These are phyloP conservation scores for Choristoneura rosaceana DNA, from an alignment of 2,888 invertebrate genomes.

Conservation along the genomic window DNA sequence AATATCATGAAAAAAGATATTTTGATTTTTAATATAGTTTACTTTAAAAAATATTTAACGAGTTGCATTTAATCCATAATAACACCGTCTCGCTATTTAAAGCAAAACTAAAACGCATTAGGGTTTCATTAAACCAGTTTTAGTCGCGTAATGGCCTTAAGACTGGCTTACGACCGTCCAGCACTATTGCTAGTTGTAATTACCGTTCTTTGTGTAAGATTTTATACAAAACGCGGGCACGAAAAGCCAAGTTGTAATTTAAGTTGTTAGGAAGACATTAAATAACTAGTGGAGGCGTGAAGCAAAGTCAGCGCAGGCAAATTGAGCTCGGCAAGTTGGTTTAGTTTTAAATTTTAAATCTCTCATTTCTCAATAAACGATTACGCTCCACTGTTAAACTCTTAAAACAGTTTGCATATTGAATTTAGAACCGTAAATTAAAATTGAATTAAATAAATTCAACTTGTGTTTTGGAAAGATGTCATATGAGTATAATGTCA, in stretches of 20 bases:
- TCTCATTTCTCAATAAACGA: conserved; percentile 1
- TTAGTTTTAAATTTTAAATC: conserved; percentile 17
- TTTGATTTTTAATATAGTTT: too few relatives aligned
- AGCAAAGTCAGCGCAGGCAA: conserved; percentile 16
- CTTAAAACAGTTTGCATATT: neutral
- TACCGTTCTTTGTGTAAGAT: conserved; percentile 39
- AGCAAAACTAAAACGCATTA: conserved; percentile 12
- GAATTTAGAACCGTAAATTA: too few relatives aligned
- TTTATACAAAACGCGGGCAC: conserved; percentile 45
- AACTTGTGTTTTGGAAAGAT: too few relatives aligned
- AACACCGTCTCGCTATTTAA: neutral
- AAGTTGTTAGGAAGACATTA: conserved; percentile 41
- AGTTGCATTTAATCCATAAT: too few relatives aligned
- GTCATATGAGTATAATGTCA: neutral
- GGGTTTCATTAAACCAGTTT: conserved; percentile 7
- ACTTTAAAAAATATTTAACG: too few relatives aligned
- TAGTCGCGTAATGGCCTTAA: conserved; percentile 12
- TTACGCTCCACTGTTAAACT: neutral
- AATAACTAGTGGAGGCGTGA: conserved; percentile 23
- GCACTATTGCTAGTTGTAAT: conserved; percentile 22
- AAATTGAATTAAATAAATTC: too few relatives aligned
- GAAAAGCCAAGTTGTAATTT: conserved; percentile 44
- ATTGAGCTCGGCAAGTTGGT: conserved; percentile 19
- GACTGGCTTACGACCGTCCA: conserved; percentile 8
- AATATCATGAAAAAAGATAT: neutral